These are phyloP conservation scores for Sorex maritimensis DNA, from an alignment of 2,797 vertebrate species.

Conservation along the genomic window DNA sequence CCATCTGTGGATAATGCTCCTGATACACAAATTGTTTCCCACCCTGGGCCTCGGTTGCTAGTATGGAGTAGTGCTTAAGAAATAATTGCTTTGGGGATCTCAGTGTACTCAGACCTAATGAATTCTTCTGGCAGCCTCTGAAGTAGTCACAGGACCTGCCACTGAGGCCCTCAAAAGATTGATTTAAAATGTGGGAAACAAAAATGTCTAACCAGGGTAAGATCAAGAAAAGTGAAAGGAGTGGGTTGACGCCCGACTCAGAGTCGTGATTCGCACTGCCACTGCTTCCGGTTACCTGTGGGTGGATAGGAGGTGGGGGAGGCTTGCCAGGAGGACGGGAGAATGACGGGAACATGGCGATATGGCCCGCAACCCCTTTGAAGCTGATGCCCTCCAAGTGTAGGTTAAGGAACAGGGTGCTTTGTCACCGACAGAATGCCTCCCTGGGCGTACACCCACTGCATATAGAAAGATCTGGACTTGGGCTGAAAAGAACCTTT, in stretches of 20 bases:
- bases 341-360: background rate
- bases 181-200: conserved; percentile 23
- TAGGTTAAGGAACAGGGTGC: background rate
- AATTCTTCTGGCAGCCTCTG: conserved; percentile 54
- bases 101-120: conserved; percentile 71
- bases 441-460: background rate
- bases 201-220: background rate
- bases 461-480: background rate
- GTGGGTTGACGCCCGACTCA: background rate
- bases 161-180: background rate
- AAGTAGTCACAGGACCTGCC: conserved; percentile 19
- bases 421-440: background rate
- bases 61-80: conserved; percentile 56
- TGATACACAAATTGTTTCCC: conserved; percentile 67
- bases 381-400: background rate
- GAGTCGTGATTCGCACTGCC: background rate
- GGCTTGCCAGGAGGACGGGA: background rate
- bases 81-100: conserved; percentile 81
- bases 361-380: background rate
- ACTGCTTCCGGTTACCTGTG: background rate
- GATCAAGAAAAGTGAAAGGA: background rate
- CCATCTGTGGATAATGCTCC: conserved; percentile 17
- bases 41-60: background rate
- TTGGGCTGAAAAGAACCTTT: background rate
- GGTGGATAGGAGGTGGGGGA: background rate